Base-by-base conservation (phyloP, 2,797 vertebrate genomes). In the Erithacus rubecula region DNA sequence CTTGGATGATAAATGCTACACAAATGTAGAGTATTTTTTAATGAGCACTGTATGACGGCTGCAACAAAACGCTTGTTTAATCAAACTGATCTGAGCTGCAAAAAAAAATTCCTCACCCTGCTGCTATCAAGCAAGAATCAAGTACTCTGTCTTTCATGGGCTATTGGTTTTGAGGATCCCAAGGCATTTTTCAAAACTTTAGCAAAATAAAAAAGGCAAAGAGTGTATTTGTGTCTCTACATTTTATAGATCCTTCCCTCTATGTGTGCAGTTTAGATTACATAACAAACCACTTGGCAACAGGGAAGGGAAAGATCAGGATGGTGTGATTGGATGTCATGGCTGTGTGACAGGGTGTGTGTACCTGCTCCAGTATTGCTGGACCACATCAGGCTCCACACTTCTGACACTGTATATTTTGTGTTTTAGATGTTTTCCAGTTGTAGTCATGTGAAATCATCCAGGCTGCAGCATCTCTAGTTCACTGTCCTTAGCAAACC, bases 1-100 rank as follows among this genome's bases (percentile, higher is more conserved):
- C 91, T 88, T 70, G 77, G 93, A 60, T 96, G 95, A 95, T 91
- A 93, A 96, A 95, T 88, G 94, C 85, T 90, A 71, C 78, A 80
- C 85, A 82, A 94, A 90, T 67, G 94, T 69, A 89, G 91, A 95
- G 82, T 93, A 91, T 86, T 84, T 94, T 96, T 95, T 96, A 96
- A 96, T 82, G 91, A 96, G 95, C 80, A 2, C 68, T 77, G 32
- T 83, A 36, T 87, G 93, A 94, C 2, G 32, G 83, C 78, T 93
- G 91, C 83, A 91, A 74, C 80, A 90, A 87, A 96, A 81, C 5
- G 67, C 93, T 90, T 83, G 52, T 86, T 93, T 95, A 95, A 95
- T 96, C 95, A 94, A 83, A 92, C 80, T 0, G 15, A 87, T 94
- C 77, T 43, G 49, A 90, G 95, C 91, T 87, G 83, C 72, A 86